Evolutionary conservation across 2,888 invertebrate species (phyloP).

Genomic region (Lasioglossum lativentre): DNA sequence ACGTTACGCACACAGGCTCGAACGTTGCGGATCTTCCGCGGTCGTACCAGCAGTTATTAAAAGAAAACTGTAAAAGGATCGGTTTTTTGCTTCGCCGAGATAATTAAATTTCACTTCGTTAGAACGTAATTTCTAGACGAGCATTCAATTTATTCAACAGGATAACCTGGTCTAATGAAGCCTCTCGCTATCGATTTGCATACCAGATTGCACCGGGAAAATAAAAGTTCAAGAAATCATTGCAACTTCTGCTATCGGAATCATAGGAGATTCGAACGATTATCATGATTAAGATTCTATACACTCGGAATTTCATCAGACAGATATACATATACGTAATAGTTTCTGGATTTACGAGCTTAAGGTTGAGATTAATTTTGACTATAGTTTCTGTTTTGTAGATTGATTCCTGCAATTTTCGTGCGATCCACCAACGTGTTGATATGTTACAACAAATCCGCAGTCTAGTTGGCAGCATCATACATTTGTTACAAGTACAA

Average conservation of each 20-base stretch:
- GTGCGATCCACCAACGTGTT: too few species aligned
- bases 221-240: not conserved
- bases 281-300: not conserved
- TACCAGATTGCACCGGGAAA: not conserved
- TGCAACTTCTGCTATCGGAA: not conserved
- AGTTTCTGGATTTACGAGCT: too few species aligned
- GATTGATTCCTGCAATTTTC: too few species aligned
- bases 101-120: slow-evolving; percentile 11
- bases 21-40: not conserved
- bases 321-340: too few species aligned
- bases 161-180: slow-evolving; percentile 7
- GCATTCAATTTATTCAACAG: slow-evolving; percentile 4
- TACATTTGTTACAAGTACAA: too few species aligned
- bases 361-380: too few species aligned
- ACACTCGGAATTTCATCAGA: too few species aligned
- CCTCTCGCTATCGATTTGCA: not conserved
- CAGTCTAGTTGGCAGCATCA: too few species aligned
- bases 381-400: too few species aligned
- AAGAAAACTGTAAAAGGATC: not conserved
- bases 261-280: not conserved
- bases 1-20: not conserved
- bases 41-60: not conserved
- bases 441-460: too few species aligned
- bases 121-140: not conserved
- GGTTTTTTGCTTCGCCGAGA: not conserved